Conservation (phyloP, 1,140 invertebrate species). For the Lepeophtheirus salmonis region DNA sequence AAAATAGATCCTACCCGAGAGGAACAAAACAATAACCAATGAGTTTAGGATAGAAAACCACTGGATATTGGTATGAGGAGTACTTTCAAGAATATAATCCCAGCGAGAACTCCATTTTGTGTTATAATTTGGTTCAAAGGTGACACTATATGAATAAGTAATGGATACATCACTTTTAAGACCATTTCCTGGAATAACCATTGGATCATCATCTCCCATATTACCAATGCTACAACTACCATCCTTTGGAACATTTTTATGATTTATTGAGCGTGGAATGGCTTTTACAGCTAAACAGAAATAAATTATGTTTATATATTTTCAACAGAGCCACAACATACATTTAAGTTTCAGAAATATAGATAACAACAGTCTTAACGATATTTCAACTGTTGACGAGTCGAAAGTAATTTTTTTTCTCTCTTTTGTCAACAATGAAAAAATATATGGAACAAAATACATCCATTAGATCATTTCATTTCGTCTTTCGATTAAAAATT, state of each 20-base stretch:
- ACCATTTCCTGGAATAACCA: conserved; percentile 42
- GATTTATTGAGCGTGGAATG: conserved; percentile 54
- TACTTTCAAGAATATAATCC: conserved; percentile 97
- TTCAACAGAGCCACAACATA: conserved; percentile 2
- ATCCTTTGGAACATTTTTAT: conserved; percentile 27
- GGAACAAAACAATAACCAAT: conserved; percentile 64
- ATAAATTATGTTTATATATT: too few species aligned
- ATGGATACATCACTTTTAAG: conserved; percentile 41
- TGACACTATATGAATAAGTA: conserved; percentile 69
- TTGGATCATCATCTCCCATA: conserved; percentile 29
- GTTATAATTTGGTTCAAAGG: conserved; percentile 56
- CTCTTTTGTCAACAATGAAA: too few species aligned
- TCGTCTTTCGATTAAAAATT: too few species aligned
- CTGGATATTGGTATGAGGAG: conserved; percentile 95
- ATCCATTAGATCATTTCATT: too few species aligned
- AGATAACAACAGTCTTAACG: too few species aligned
- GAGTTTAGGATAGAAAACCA: conserved; percentile 93
- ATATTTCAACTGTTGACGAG: too few species aligned
- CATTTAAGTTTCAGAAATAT: too few species aligned
- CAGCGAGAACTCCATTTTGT: conserved; percentile 96
- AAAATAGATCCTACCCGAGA: conserved; percentile 35
- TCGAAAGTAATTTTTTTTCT: too few species aligned
- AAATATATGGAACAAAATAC: too few species aligned
- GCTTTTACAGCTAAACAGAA: conserved; percentile 41
- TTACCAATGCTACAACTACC: background rate